These are phyloP conservation scores for Emesis russula DNA, from an alignment of 2,888 invertebrate genomes.

Conservation along the genomic window DNA sequence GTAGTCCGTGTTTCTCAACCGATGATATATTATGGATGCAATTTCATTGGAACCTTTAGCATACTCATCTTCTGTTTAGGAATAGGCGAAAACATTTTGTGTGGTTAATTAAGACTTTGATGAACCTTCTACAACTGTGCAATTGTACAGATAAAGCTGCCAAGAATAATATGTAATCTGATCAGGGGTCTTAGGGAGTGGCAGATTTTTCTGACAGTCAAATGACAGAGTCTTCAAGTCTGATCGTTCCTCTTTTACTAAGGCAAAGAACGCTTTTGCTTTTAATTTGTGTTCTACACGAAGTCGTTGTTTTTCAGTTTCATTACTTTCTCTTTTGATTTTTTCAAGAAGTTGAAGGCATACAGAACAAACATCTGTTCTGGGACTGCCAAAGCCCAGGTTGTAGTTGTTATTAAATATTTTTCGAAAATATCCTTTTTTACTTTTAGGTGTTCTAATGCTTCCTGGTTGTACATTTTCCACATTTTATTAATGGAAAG, in stretches of 20 bases:
- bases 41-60: constrained; percentile 21
- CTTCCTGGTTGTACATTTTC: constrained; percentile 67
- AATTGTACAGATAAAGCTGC: constrained; percentile 20
- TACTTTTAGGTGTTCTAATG: constrained; percentile 57
- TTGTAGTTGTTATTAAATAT: constrained; percentile 57
- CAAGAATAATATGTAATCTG: constrained; percentile 10
- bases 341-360: constrained; percentile 31
- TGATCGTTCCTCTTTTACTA: not conserved
- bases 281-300: not conserved
- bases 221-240: not conserved
- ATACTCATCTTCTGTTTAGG: not conserved
- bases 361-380: constrained; percentile 63
- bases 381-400: constrained; percentile 63
- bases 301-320: not conserved
- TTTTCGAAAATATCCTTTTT: constrained; percentile 63
- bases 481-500: constrained; percentile 76
- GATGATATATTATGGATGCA: constrained; percentile 4
- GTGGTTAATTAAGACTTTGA: not conserved
- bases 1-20: not conserved
- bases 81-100: constrained; percentile 11
- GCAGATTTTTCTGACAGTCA: constrained; percentile 19
- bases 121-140: constrained; percentile 2
- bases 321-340: constrained; percentile 1
- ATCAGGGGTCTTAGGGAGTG: constrained; percentile 17
- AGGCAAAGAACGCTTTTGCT: constrained; percentile 13